Evolutionary conservation across 2,113 vertebrate genomes (phyloP), one percentile per base, ranked within the genome.

Genomic region (Paedocypris sp.): DNA sequence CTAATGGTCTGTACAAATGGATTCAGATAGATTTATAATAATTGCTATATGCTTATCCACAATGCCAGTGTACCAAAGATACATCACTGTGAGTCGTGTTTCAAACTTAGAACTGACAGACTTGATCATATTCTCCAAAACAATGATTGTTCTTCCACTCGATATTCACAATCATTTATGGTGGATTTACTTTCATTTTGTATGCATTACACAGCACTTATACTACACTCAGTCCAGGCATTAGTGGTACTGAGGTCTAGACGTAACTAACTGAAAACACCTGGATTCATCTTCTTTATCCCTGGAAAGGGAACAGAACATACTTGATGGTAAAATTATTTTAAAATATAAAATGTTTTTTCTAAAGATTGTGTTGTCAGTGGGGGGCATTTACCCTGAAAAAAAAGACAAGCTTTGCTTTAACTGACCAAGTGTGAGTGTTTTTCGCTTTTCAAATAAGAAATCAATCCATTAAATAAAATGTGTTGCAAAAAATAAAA

Each of bases 101-200:
- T 19, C 36, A 19, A 41, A n/a, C n/a, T 56, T 36, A 56, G 10
- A 56, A 18, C 26, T 56, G 25, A 56, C 13, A 54, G 23, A 29
- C 22, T 28, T n/a, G 19, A 35, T 28, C 25, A 20, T 18, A 43
- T 36, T 22, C 53, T 58, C 39, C 39, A 31, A 43, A 15, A 16
- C 42, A 26, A 58, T 22, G 16, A 11, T 58, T 57, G 11, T 32
- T 36, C 32, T 57, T 57, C 43, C 16, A 32, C 53, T 57, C 38
- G 32, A n/a, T 13, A 33, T 26, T 28, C 15, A 41, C 35, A 39
- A 56, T 39, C 22, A 16, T 26, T 31, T 57, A 26, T 15, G 36
- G 12, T 56, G 11, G 25, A 10, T 56, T 56, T 56, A 29, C 54
- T 43, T 2, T 18, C 18, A 43, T 58, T 7, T 19, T 58, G 16